phyloP scores from a whole-genome alignment of 2,888 invertebrate species.

The Chydorus sphaericus region DNA sequence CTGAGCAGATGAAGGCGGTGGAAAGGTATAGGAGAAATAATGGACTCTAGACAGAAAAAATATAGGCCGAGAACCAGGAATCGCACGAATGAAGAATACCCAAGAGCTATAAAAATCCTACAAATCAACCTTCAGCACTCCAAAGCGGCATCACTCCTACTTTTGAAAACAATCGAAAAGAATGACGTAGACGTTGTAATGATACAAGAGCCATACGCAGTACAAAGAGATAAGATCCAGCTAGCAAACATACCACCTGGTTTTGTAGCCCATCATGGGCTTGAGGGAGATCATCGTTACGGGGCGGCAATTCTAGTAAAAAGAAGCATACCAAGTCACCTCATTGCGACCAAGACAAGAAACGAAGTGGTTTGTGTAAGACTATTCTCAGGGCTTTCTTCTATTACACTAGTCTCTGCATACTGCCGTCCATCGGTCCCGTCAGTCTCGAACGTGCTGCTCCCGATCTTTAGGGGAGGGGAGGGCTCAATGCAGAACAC shows the following conservation, averaged over 20 bases:
- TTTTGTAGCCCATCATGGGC: background rate
- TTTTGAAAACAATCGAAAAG: background rate
- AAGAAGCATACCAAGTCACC: background rate
- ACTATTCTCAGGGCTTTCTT: background rate
- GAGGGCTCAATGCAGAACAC: background rate
- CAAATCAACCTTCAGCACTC: background rate
- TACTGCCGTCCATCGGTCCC: conserved; percentile 4
- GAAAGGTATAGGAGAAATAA: background rate
- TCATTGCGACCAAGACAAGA: background rate
- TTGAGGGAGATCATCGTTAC: background rate
- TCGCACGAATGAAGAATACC: too few species aligned
- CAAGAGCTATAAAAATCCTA: background rate
- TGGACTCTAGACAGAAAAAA: too few species aligned
- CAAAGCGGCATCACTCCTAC: too few species aligned
- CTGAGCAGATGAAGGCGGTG: background rate
- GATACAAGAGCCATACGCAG: background rate
- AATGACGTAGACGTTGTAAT: background rate
- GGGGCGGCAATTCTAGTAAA: background rate
- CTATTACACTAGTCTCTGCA: background rate
- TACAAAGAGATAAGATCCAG: background rate
- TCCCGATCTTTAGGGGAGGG: background rate
- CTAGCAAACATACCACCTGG: background rate
- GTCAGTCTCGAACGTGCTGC: too few species aligned
- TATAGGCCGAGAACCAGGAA: too few species aligned
- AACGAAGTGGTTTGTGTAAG: background rate